Evolutionary conservation across 1,140 invertebrate species (phyloP), one percentile per base, ranked within the genome.

Genomic region (Heliothis virescens): DNA sequence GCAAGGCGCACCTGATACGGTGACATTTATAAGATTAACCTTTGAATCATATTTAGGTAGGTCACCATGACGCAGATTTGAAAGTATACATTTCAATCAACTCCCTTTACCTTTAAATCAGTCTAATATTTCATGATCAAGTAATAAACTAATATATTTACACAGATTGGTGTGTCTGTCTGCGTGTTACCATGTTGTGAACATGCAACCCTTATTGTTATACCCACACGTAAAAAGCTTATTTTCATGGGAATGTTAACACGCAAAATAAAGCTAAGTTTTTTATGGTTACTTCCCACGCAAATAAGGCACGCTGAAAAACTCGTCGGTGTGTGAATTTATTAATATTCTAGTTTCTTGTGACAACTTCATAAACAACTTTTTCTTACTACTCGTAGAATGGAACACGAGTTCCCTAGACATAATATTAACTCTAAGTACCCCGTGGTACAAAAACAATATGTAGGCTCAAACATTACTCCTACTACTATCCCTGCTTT

Each of bases 341-440:
- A 72, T 57, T 72, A 57, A 57, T 57, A 57, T 57, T 72, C 69
- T 72, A 55, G 50, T 72, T 72, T 72, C 69, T 72, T 72, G 34
- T 41, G 69, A 57, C 15, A 72, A 26, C 1, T 50, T 72, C 15
- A 29, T 53, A 71, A 71, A 53, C 18, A 29, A 52, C 48, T 71
- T 71, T 71, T 71, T 71, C n/a, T 41, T 48, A 4, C 47, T 16
- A 48, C 34, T 18, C 29, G 3, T 13, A 47, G 34, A 65, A 47
- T 69, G 16, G 59, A 29, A 29, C 13, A n/a, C 29, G 21, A 3
- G 67, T 71, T 71, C 67, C 21, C 67, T 53, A n/a, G 67, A n/a
- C 52, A 18, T 67, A n/a, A 47, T 26, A 67, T 13, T 63, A 16
- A 0, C 7, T n/a, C 29, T 34, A 15, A 34, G 10, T 16, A 47